Evolutionary conservation across 2,888 invertebrate species (phyloP).

Genomic region (Antheraea assamensis): DNA sequence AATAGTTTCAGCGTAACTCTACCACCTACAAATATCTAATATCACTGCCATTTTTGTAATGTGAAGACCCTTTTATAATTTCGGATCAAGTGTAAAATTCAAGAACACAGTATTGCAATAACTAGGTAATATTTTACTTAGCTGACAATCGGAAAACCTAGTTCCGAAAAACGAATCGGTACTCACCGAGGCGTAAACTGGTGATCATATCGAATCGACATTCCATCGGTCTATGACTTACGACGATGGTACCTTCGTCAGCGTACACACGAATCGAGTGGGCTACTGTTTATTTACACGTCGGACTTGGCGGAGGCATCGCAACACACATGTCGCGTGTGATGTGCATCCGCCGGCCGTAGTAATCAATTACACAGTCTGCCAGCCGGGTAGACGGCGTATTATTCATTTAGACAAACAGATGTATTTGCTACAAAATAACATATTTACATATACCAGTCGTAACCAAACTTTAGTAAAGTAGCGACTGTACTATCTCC

Average conservation of each 20-base stretch:
- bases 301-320: constrained; percentile 9
- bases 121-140: not conserved
- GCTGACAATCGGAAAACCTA: not conserved
- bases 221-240: not conserved
- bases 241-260: not conserved
- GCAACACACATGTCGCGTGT: constrained; percentile 12
- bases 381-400: not conserved
- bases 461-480: no score
- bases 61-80: not conserved
- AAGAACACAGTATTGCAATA: not conserved
- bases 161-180: not conserved
- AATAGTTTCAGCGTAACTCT: no score
- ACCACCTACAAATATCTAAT: no score
- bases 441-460: no score
- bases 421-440: not conserved
- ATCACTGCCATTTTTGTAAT: not conserved
- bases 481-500: no score
- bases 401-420: not conserved
- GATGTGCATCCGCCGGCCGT: not conserved
- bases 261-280: not conserved
- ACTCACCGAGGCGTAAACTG: not conserved
- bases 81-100: not conserved
- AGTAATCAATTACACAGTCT: constrained; percentile 17
- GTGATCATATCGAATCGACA: not conserved
- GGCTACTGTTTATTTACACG: constrained; percentile 6